Conservation (phyloP, 2,113 vertebrate species). For the Scomber scombrus region DNA sequence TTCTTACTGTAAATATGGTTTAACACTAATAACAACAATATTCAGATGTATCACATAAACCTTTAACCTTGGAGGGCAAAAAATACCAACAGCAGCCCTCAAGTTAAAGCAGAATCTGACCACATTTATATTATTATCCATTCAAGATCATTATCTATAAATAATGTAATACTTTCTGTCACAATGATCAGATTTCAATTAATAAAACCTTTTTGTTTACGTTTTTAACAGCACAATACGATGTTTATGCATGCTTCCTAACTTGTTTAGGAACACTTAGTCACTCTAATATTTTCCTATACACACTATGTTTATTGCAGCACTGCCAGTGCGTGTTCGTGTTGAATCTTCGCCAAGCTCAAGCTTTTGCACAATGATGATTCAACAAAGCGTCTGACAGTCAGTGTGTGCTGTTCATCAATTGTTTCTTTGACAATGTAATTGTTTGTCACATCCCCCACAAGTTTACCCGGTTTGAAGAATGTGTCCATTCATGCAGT, state of each 20-base stretch:
- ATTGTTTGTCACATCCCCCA: background rate
- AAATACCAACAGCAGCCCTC: too few relatives aligned
- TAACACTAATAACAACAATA: too few relatives aligned
- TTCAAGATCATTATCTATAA: too few relatives aligned
- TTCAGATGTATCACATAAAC: too few relatives aligned
- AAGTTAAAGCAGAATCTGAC: too few relatives aligned
- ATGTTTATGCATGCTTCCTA: background rate
- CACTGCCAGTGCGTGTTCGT: background rate
- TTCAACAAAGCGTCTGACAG: background rate
- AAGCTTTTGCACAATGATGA: background rate
- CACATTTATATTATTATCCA: too few relatives aligned
- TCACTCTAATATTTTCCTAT: background rate
- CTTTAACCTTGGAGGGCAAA: too few relatives aligned
- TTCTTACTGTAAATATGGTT: too few relatives aligned
- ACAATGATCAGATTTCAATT: too few relatives aligned
- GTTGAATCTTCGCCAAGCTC: background rate
- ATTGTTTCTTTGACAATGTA: background rate
- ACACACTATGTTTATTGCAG: conserved; percentile 8
- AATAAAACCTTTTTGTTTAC: background rate
- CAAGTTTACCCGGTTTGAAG: background rate
- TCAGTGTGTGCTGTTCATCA: background rate
- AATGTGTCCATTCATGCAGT: background rate
- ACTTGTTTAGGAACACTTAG: background rate
- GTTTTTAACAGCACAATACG: background rate
- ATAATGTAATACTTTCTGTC: too few relatives aligned